Conservation (phyloP, 1,140 invertebrate species). For the Drosophila chauvacae region DNA sequence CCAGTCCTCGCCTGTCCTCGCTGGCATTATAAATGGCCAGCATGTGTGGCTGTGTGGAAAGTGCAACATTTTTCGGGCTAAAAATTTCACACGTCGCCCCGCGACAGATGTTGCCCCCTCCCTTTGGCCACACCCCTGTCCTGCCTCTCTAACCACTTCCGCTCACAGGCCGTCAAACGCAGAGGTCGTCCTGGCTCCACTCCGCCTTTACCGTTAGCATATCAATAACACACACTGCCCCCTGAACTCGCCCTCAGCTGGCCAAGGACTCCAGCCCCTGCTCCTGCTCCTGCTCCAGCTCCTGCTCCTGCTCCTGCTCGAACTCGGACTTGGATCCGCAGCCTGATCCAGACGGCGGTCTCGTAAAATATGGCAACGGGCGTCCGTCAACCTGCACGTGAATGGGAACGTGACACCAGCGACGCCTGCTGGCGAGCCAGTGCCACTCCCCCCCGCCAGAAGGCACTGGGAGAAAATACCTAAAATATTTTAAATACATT, state of each 20-base stretch:
- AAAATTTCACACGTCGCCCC: slow-evolving; percentile 76
- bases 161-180: slow-evolving; percentile 66
- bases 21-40: slow-evolving; percentile 56
- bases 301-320: too few relatives aligned
- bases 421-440: slow-evolving; percentile 50
- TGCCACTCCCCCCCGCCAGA: not conserved
- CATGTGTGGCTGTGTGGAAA: not conserved
- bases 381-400: slow-evolving; percentile 68
- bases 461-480: not conserved
- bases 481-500: too few relatives aligned
- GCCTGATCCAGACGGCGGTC: slow-evolving; percentile 35
- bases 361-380: slow-evolving; percentile 81
- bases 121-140: slow-evolving; percentile 4
- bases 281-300: not conserved
- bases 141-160: slow-evolving; percentile 67
- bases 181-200: slow-evolving; percentile 31
- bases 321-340: slow-evolving; percentile 18
- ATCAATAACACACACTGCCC: slow-evolving; percentile 74
- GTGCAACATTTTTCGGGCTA: slow-evolving; percentile 58
- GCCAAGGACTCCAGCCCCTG: not conserved
- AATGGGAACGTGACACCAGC: slow-evolving; percentile 63
- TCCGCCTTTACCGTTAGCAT: slow-evolving; percentile 81
- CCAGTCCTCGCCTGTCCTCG: slow-evolving; percentile 2
- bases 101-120: slow-evolving; percentile 66
- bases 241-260: slow-evolving; percentile 14